Percentiles rank a stretch among this genome's conserved stretches.
phyloP scores from a whole-genome alignment of 1,140 invertebrate species.

The Chrysomallon squamiferum region DNA sequence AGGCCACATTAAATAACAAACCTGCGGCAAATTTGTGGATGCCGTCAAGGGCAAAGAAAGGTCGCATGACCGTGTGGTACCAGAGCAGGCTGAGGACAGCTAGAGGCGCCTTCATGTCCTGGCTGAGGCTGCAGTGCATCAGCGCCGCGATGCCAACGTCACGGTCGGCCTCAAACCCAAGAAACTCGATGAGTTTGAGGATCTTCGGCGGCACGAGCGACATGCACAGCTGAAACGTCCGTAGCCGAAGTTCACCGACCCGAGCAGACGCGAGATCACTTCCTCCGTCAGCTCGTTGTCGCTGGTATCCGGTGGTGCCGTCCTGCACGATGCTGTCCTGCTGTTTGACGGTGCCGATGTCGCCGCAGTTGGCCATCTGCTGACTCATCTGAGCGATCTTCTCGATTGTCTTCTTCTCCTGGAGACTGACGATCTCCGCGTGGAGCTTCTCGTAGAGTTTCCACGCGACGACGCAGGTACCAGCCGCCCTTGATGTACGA shows the following conservation, averaged over 20 bases:
- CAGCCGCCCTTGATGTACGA: conserved; percentile 77
- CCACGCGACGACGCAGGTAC: conserved; percentile 77
- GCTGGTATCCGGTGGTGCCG: conserved; percentile 32
- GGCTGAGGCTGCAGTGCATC: conserved; percentile 71
- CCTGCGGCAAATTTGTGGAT: conserved; percentile 68
- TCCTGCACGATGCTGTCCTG: conserved; percentile 8
- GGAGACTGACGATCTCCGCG: conserved; percentile 62
- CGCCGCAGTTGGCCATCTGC: too few species aligned
- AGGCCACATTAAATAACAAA: too few species aligned
- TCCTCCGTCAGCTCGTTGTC: conserved; percentile 50
- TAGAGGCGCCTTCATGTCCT: conserved; percentile 77
- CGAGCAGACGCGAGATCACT: conserved; percentile 70
- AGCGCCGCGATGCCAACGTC: conserved; percentile 70
- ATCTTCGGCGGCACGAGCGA: conserved; percentile 75
- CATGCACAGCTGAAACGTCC: conserved; percentile 77
- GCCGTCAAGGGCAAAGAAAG: conserved; percentile 76
- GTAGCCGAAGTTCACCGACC: conserved; percentile 77
- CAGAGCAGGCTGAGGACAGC: conserved; percentile 75
- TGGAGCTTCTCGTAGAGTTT: conserved; percentile 76
- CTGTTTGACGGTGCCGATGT: not conserved
- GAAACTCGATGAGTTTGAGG: conserved; percentile 72
- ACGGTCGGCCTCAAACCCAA: conserved; percentile 77
- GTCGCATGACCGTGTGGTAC: conserved; percentile 78
- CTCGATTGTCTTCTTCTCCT: conserved; percentile 27
- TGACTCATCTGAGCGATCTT: conserved; percentile 13